Percentiles rank a stretch among this genome's conserved stretches.
Evolutionary conservation across 2,113 vertebrate genomes (phyloP).

Genomic region (Butorides virescens): DNA sequence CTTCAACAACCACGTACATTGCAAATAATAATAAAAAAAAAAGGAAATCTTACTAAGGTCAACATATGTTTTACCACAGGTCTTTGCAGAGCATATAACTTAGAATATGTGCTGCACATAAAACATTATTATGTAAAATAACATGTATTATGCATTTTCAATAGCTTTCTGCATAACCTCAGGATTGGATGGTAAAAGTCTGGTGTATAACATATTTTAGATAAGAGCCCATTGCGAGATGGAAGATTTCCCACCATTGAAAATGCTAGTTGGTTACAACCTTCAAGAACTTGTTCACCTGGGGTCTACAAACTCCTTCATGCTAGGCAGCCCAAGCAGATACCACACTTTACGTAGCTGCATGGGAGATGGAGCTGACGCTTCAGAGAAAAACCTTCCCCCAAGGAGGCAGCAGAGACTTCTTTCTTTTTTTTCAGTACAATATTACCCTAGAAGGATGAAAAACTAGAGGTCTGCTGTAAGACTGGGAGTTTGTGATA

Average conservation of each 20-base stretch:
- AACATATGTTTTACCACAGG: not conserved
- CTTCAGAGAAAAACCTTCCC: not conserved
- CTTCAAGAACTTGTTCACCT: not conserved
- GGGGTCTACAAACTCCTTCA: not conserved
- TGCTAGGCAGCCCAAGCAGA: not conserved
- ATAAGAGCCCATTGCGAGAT: not conserved
- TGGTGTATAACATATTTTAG: not conserved
- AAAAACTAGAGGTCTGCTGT: not conserved
- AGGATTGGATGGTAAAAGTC: not conserved
- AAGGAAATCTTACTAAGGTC: not conserved
- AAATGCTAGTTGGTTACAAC: not conserved
- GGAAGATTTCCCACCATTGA: not conserved
- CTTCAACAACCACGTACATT: not conserved
- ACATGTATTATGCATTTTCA: not conserved
- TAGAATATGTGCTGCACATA: not conserved
- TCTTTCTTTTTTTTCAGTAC: not conserved
- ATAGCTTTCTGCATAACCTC: not conserved
- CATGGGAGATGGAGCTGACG: not conserved
- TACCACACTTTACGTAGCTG: not conserved
- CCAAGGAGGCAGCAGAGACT: not conserved
- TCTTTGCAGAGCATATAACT: not conserved
- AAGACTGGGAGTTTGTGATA: not conserved
- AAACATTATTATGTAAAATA: not conserved
- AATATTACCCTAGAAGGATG: not conserved
- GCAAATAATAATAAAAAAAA: not conserved